phyloP scores from a whole-genome alignment of 2,113 vertebrate genomes.

The Ailurus styani region DNA sequence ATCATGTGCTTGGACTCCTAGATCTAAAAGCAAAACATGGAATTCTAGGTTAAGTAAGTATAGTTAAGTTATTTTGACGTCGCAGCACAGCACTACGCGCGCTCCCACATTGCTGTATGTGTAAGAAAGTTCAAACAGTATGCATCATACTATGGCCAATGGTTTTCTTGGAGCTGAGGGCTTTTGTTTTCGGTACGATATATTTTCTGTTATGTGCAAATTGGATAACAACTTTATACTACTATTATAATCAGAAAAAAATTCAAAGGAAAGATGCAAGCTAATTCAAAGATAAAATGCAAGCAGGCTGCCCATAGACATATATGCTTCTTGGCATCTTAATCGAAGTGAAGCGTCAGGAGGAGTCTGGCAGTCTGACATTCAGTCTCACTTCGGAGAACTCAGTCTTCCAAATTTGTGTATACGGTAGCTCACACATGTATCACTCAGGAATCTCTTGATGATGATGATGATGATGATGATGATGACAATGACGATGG shows the following conservation, averaged over 20 bases:
- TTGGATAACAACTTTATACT: background rate
- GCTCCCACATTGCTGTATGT: background rate
- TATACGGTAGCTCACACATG: background rate
- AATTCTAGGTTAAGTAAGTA: background rate
- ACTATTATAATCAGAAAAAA: background rate
- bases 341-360: background rate
- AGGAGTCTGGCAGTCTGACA: background rate
- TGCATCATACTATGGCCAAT: background rate
- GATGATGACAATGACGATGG: background rate
- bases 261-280: background rate
- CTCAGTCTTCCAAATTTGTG: background rate
- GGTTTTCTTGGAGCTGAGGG: background rate
- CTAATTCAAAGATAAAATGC: background rate
- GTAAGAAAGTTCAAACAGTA: background rate
- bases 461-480: background rate
- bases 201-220: background rate
- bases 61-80: background rate
- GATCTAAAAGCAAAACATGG: background rate
- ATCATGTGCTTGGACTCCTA: background rate
- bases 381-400: background rate
- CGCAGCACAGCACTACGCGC: accelerated
- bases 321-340: background rate
- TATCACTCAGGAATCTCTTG: background rate
- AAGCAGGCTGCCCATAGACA: background rate
- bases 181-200: background rate